Percentiles rank a stretch among this genome's conserved stretches.
Evolutionary conservation across 1,140 invertebrate genomes (phyloP).

Genomic region (Zaprionus nigranus): DNA sequence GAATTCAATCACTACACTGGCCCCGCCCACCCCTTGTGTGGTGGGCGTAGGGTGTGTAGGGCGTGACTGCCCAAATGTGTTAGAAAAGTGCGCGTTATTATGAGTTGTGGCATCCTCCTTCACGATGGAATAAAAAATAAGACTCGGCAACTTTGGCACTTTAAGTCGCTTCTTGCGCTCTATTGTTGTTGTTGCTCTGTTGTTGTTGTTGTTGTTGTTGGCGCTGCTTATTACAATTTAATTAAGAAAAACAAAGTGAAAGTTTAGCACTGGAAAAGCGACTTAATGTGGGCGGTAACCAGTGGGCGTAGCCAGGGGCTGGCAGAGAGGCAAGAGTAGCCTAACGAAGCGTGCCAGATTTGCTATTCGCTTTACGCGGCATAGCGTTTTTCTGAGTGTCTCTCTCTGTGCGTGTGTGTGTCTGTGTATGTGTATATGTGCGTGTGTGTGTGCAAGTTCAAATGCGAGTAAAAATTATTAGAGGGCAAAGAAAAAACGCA

Average conservation of each 20-base stretch:
- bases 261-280: constrained; percentile 45
- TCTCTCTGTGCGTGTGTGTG: not conserved
- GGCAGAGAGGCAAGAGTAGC: not conserved
- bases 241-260: constrained; percentile 78
- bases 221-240: constrained; percentile 70
- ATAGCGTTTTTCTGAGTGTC: not conserved
- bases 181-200: constrained; percentile 3
- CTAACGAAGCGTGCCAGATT: constrained; percentile 72
- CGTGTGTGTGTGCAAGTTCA: constrained; percentile 16
- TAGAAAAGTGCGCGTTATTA: constrained; percentile 37
- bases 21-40: not conserved
- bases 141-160: constrained; percentile 56
- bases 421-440: not conserved
- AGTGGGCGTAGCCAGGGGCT: not conserved
- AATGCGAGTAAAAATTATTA: constrained; percentile 42
- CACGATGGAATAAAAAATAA: not conserved
- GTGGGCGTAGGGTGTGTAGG: not conserved
- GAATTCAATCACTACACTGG: constrained; percentile 32
- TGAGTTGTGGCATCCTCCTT: constrained; percentile 6
- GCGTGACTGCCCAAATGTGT: not conserved
- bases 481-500: constrained; percentile 24
- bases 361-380: constrained; percentile 19
- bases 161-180: constrained; percentile 73
- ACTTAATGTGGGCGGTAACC: constrained; percentile 32
- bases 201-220: constrained; percentile 8